These are phyloP conservation scores for Pelobates fuscus DNA, from an alignment of 2,113 vertebrate species.

Conservation along the genomic window DNA sequence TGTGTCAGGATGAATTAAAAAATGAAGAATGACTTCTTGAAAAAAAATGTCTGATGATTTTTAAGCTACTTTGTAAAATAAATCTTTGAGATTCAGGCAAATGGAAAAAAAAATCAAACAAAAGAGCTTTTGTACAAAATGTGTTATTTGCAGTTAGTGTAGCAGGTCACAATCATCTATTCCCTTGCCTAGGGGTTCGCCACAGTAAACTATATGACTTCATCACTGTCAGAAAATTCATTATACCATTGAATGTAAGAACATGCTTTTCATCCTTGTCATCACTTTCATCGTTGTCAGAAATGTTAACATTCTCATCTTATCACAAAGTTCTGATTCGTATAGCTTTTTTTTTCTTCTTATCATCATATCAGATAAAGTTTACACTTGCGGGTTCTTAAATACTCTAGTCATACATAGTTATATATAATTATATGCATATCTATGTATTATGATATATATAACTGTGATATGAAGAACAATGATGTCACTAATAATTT, in stretches of 20 bases:
- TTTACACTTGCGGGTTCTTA: no score
- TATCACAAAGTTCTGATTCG: background rate
- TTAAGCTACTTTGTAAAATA: background rate
- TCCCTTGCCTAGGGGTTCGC: conserved; percentile 3
- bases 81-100: background rate
- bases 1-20: conserved; percentile 36
- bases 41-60: background rate
- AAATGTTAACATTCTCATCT: conserved; percentile 26
- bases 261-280: no score
- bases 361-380: no score
- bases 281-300: conserved; percentile 32
- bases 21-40: conserved; percentile 22
- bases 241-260: conserved; percentile 13
- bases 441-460: no score
- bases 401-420: no score
- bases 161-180: conserved; percentile 7
- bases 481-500: no score
- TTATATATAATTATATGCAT: no score
- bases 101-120: conserved; percentile 8
- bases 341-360: no score
- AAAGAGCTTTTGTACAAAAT: background rate
- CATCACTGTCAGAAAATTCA: conserved; percentile 43
- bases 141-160: background rate
- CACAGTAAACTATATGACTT: conserved; percentile 18
- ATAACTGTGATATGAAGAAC: no score